A percentile compares a stretch with the other conserved stretches of the same genome.
These are phyloP conservation scores for Calidris pugnax DNA, from an alignment of 2,113 vertebrate species.

Conservation along the genomic window DNA sequence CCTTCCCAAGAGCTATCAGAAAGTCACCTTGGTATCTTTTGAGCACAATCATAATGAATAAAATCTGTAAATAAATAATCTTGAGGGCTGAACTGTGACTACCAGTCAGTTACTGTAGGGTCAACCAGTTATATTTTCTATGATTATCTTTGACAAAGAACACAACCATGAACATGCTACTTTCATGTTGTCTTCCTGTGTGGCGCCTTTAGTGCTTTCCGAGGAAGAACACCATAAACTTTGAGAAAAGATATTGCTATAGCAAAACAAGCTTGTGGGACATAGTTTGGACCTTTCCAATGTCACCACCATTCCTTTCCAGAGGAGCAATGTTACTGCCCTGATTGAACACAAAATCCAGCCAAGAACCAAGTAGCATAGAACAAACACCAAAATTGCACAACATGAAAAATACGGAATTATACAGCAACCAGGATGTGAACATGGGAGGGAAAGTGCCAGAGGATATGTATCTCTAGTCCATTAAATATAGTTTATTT, in stretches of 20 bases:
- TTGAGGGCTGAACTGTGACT: neutral
- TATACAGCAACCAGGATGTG: slow-evolving; percentile 62
- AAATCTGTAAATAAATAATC: neutral
- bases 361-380: neutral
- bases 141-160: neutral
- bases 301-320: neutral
- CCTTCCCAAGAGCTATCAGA: neutral
- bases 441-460: slow-evolving; percentile 15
- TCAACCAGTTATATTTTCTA: neutral
- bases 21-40: neutral
- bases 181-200: neutral
- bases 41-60: neutral
- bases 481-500: slow-evolving; percentile 76
- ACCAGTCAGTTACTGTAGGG: neutral
- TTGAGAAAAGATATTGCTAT: neutral
- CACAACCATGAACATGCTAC: neutral
- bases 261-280: neutral
- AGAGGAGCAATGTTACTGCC: neutral
- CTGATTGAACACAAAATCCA: neutral
- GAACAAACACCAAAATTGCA: slow-evolving; percentile 18
- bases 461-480: slow-evolving; percentile 60
- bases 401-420: neutral
- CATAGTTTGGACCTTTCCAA: neutral
- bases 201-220: neutral
- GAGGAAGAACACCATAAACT: neutral